Evolutionary conservation across 1,140 invertebrate species (phyloP).

Genomic region (Holcopasites calliopsidis): DNA sequence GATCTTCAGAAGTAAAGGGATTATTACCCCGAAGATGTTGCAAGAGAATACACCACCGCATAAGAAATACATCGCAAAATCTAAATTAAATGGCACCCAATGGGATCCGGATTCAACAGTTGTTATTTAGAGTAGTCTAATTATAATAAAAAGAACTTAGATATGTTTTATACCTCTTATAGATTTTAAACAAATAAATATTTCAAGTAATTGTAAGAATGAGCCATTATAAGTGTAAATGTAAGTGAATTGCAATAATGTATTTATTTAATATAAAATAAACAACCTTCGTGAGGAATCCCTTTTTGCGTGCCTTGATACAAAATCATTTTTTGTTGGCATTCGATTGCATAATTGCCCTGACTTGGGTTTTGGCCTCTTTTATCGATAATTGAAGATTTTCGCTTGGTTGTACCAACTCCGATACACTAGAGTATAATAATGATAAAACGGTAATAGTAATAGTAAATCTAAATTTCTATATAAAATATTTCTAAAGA

Average conservation of each 20-base stretch:
- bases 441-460: too few relatives aligned
- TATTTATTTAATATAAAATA: conserved; percentile 50
- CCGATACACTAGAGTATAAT: conserved; percentile 64
- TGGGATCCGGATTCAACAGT: conserved; percentile 73
- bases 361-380: conserved; percentile 67
- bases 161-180: neutral
- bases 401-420: conserved; percentile 67
- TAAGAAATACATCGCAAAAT: conserved; percentile 53
- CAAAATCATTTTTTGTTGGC: conserved; percentile 8
- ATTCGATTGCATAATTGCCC: conserved; percentile 64
- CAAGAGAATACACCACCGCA: conserved; percentile 74
- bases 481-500: neutral
- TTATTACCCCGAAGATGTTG: conserved; percentile 50
- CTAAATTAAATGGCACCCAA: conserved; percentile 60
- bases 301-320: conserved; percentile 7
- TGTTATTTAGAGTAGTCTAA: conserved; percentile 55
- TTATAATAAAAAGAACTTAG: conserved; percentile 1
- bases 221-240: conserved; percentile 1
- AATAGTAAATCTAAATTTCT: too few relatives aligned
- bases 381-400: conserved; percentile 68
- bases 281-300: conserved; percentile 24
- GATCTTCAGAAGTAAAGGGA: conserved; percentile 58
- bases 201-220: conserved; percentile 5
- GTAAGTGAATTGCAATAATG: neutral
- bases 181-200: neutral